Conservation (phyloP, 2,113 vertebrate genomes). For the Aphelocoma coerulescens region DNA sequence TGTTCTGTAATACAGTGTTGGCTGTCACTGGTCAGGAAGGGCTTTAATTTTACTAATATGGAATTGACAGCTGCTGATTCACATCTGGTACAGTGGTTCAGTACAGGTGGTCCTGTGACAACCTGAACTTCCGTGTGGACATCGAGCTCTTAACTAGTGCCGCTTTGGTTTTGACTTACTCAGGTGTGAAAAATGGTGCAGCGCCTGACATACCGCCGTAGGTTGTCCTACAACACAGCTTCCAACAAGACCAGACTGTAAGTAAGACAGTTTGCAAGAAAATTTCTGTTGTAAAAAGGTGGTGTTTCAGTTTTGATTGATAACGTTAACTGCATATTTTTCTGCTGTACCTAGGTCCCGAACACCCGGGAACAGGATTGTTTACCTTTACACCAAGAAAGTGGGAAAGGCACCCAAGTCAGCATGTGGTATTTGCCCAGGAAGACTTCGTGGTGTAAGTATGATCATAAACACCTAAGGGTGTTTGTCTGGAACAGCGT, state of each 20-base stretch:
- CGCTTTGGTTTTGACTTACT: background rate
- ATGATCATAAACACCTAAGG: background rate
- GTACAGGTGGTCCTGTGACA: background rate
- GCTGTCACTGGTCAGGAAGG: background rate
- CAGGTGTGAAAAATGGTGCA: conserved; percentile 88
- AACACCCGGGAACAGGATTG: conserved; percentile 95
- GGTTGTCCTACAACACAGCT: conserved; percentile 98
- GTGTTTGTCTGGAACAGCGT: background rate
- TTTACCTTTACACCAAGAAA: conserved; percentile 98
- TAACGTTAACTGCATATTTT: background rate
- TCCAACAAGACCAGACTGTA: conserved; percentile 98
- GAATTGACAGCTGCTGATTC: background rate
- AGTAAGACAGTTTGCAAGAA: conserved; percentile 44
- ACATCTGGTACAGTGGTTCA: background rate
- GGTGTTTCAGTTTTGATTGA: background rate
- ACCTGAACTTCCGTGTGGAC: background rate
- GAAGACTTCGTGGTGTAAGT: conserved; percentile 95
- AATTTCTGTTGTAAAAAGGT: accelerated
- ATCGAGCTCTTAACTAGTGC: background rate
- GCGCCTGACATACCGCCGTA: conserved; percentile 96
- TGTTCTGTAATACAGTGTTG: accelerated
- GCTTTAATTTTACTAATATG: accelerated
- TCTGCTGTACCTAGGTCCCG: conserved; percentile 79
- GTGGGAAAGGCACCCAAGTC: conserved; percentile 97
- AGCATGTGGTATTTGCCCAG: conserved; percentile 93